Evolutionary conservation across 2,888 invertebrate genomes (phyloP), one percentile per base, ranked within the genome.

Genomic region (Nycteola revayana): DNA sequence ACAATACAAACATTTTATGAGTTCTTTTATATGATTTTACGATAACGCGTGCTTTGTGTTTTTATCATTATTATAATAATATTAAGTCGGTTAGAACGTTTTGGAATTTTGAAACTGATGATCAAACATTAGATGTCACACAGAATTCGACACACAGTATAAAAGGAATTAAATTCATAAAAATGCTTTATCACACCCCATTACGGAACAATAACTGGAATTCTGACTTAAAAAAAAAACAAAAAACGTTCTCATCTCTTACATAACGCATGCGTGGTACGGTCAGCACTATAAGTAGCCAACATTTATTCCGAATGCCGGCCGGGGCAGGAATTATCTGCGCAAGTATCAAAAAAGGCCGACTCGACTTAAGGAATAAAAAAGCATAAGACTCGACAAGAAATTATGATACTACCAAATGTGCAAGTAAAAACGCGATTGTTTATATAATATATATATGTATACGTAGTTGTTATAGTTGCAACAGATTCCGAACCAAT

Each of bases 341-440:
- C 42, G 56, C 56, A 48, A 59, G 71, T 68, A 80, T 77, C 80
- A 75, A 76, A 82, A 82, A 81, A 78, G 70, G 67, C 67, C 63
- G 65, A 54, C 52, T 43, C 43, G 56, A 61, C 49, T 56, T 49
- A 55, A 54, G 53, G 44, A 51, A 53, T 55, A 62, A 67, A 74
- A 60, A 57, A 53, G 59, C 53, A 66, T 55, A 64, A 54, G 58
- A 53, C 55, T 50, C 67, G 68, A 75, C 79, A 86, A 84, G 83
- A 85, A 86, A 75, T 84, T 82, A 85, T 84, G 84, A 84, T 84
- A 79, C 81, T 72, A 77, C 85, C 82, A 79, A 84, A 84, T 84
- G 80, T 75, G 81, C 70, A 63, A 42, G 53, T 65, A 85, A 84
- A 84, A 83, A 79, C 67, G 67, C 66, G 67, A 66, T 63, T 57